Evolutionary conservation across 2,888 invertebrate species (phyloP).

Genomic region (Caradrina clavipalpis): DNA sequence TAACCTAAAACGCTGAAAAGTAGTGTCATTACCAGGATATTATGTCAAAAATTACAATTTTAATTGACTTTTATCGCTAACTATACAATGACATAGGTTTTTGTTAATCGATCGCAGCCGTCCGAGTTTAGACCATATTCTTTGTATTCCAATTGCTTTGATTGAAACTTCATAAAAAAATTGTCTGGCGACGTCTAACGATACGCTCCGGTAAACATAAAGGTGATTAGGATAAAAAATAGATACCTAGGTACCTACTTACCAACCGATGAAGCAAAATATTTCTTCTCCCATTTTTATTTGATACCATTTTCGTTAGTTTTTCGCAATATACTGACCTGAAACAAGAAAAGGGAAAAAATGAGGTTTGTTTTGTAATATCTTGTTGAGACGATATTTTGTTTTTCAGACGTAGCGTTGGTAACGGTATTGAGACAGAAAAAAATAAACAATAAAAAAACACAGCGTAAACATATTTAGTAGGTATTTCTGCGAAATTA

Average conservation of each 20-base stretch:
- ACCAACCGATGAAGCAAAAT: constrained; percentile 41
- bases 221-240: constrained; percentile 61
- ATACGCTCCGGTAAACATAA: constrained; percentile 61
- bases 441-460: neutral
- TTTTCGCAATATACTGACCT: constrained; percentile 67
- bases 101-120: constrained; percentile 63
- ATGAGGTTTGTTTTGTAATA: constrained; percentile 16
- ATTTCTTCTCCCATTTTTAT: constrained; percentile 36
- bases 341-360: constrained; percentile 64
- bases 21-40: too few species aligned
- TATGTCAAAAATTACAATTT: too few species aligned
- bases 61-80: too few species aligned
- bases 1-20: too few species aligned
- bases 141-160: constrained; percentile 62
- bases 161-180: constrained; percentile 60
- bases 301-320: constrained; percentile 35
- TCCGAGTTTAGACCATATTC: constrained; percentile 48
- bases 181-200: constrained; percentile 38
- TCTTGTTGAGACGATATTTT: neutral
- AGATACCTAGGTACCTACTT: constrained; percentile 47
- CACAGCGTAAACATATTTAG: too few species aligned
- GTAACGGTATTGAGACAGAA: neutral
- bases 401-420: neutral
- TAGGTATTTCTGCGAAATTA: too few species aligned
- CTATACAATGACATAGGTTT: constrained; percentile 64